Evolutionary conservation across 1,140 invertebrate species (phyloP).

Genomic region (Drosophila grimshawi): DNA sequence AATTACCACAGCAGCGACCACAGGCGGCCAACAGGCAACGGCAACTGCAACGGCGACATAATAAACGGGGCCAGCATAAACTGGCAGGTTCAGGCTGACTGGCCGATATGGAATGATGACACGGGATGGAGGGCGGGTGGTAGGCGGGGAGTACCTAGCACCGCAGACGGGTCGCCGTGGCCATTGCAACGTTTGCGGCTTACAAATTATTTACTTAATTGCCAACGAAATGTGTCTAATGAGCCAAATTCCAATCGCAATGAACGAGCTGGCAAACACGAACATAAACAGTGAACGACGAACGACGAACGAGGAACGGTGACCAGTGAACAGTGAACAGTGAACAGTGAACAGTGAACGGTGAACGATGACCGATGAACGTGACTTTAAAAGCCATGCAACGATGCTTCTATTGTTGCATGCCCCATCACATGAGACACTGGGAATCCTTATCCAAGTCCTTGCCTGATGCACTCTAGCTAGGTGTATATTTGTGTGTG

Average conservation of each 20-base stretch:
- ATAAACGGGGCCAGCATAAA: slow-evolving; percentile 55
- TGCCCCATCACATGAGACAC: neutral
- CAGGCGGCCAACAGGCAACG: slow-evolving; percentile 36
- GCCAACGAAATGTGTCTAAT: slow-evolving; percentile 82
- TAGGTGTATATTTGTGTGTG: no score
- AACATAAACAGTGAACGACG: slow-evolving; percentile 13
- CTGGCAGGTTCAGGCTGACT: neutral
- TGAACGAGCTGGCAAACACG: slow-evolving; percentile 41
- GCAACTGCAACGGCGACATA: slow-evolving; percentile 56
- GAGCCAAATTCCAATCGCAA: slow-evolving; percentile 75
- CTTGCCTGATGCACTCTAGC: neutral
- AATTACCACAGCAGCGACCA: slow-evolving; percentile 77
- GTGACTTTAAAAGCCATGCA: slow-evolving; percentile 35
- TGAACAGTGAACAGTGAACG: neutral
- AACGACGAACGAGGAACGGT: no score
- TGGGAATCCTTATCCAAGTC: neutral
- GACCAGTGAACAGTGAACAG: neutral
- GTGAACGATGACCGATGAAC: slow-evolving; percentile 11
- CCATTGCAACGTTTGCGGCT: slow-evolving; percentile 77
- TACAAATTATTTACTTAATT: slow-evolving; percentile 83
- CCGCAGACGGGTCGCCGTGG: slow-evolving; percentile 54
- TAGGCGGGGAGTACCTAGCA: neutral
- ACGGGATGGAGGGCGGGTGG: neutral
- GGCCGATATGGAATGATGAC: neutral
- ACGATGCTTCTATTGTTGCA: slow-evolving; percentile 5